These are phyloP conservation scores for Zosterops lateralis DNA, from an alignment of 2,113 vertebrate species.

Conservation along the genomic window DNA sequence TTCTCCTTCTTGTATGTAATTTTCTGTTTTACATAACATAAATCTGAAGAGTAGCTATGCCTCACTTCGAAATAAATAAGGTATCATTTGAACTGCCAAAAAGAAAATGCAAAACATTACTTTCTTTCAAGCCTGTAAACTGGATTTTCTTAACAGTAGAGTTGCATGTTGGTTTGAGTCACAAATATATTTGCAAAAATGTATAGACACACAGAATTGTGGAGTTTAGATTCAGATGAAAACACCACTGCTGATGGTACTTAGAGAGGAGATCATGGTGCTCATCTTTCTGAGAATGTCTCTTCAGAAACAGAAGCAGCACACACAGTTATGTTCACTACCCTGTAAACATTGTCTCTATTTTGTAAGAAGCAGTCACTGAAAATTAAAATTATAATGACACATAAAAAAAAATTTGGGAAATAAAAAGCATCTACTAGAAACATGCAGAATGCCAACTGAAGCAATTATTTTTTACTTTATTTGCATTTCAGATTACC, in stretches of 20 bases:
- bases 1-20: neutral
- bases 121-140: neutral
- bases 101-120: neutral
- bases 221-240: neutral
- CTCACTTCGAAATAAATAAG: neutral
- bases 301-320: neutral
- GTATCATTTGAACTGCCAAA: neutral
- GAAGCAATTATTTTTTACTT: neutral
- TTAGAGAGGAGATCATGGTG: neutral
- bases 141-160: neutral
- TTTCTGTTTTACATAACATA: neutral
- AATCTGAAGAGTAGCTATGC: neutral
- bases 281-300: neutral
- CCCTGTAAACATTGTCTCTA: neutral
- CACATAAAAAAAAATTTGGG: rapidly evolving
- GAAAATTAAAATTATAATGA: neutral
- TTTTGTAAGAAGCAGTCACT: neutral
- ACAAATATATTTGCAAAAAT: neutral
- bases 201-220: neutral
- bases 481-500: neutral
- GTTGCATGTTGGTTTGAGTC: neutral
- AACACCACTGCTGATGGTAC: neutral
- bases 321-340: neutral
- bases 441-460: neutral
- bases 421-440: neutral